Evolutionary conservation across 2,888 invertebrate genomes (phyloP).

Genomic region (Dasysyrphus tricinctus): DNA sequence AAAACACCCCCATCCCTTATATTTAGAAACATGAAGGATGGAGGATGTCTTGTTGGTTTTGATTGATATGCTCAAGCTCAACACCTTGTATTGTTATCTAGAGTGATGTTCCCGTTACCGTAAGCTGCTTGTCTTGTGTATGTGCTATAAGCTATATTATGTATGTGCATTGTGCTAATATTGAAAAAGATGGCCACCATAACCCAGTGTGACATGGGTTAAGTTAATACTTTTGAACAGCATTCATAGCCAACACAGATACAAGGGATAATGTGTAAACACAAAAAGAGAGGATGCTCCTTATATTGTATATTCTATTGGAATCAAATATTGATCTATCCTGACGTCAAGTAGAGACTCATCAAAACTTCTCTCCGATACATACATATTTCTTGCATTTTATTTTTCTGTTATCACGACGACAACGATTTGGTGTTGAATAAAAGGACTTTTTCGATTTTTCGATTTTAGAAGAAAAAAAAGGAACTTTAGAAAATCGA

Average conservation of each 20-base stretch:
- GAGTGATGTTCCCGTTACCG: constrained; percentile 23
- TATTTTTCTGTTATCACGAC: constrained; percentile 15
- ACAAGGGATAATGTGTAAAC: constrained; percentile 17
- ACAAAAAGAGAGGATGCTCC: constrained; percentile 31
- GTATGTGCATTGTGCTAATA: constrained; percentile 48
- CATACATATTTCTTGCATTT: neutral
- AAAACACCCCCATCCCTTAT: neutral
- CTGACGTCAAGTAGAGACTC: constrained; percentile 59
- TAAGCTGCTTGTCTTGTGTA: neutral
- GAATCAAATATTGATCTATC: constrained; percentile 67
- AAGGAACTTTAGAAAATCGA: neutral
- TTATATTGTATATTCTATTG: constrained; percentile 21
- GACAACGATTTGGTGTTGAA: constrained; percentile 9
- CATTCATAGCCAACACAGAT: neutral
- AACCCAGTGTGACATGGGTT: constrained; percentile 54
- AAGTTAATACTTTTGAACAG: constrained; percentile 56
- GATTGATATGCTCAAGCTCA: constrained; percentile 63
- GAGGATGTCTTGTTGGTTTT: constrained; percentile 51
- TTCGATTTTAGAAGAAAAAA: neutral
- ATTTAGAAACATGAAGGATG: neutral
- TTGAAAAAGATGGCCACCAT: constrained; percentile 42
- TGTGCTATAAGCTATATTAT: constrained; percentile 2
- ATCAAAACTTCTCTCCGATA: constrained; percentile 45
- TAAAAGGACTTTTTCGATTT: constrained; percentile 26
- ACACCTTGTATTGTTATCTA: constrained; percentile 60